Base-by-base conservation (phyloP, 2,797 vertebrate species). In the Helostoma temminkii region DNA sequence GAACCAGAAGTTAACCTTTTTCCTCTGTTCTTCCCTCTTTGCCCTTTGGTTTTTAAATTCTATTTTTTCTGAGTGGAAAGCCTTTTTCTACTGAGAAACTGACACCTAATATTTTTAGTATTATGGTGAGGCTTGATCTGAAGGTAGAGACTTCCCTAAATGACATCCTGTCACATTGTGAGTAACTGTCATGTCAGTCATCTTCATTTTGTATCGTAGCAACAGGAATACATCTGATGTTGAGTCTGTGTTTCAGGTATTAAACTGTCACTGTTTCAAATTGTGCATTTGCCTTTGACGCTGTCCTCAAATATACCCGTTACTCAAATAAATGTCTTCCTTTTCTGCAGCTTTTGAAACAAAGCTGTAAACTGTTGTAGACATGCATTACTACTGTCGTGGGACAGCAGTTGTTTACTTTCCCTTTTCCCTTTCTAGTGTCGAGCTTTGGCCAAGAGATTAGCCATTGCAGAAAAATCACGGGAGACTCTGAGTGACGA, bases 401-500 rank as follows among this genome's bases (percentile, higher is more conserved):
- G 15, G 18, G 28, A 46, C 15, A 32, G 12, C 22, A 25, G 30
- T 25, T 53, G 57, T 75, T 83, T 22, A 73, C 41, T 12, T 71
- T 45, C 4, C 9, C 60, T 19, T 71, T 36, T 21, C 15, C 16
- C 30, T 11, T 61, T 70, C 15, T 71, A 99, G 98, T 99, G 98
- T 84, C 96, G 98, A 52, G 98, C 98, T 9, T 94, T 99, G 82
- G 96, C 95, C 52, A 99, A 96, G 89, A 95, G 97, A 64, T 91
- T 99, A 67, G 88, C 96, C 41, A 91, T 99, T 36, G 95, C 97
- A 8, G 98, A 99, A 74, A 99, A 96, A 62, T 95, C 95, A 28
- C 95, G 97, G 71, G 97, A 98, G 59, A 89, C 89, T 0, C 88
- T 97, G 74, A 87, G 68, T 0, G 97, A 97, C 72, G 96, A 97